A percentile compares a stretch with the other conserved stretches of the same genome.
phyloP scores from a whole-genome alignment of 2,797 vertebrate genomes.

The Acanthiza pusilla region DNA sequence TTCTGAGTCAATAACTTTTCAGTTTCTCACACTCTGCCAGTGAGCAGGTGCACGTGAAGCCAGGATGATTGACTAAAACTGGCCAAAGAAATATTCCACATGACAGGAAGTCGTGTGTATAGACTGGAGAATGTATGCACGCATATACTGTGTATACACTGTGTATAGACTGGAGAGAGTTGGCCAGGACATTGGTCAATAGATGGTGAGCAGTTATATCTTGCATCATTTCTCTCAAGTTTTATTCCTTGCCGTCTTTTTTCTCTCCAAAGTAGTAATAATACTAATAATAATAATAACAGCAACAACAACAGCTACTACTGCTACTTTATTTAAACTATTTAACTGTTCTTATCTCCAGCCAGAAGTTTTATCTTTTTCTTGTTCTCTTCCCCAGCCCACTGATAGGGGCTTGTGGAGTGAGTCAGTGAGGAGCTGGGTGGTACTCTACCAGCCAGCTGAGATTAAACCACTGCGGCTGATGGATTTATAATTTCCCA shows the following conservation, averaged over 20 bases:
- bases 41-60: background rate
- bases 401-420: accelerated
- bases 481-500: background rate
- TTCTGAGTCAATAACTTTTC: background rate
- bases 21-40: background rate
- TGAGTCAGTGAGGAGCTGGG: background rate
- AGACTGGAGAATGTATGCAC: background rate
- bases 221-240: background rate
- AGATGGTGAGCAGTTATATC: background rate
- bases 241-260: background rate
- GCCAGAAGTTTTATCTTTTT: background rate
- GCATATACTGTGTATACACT: no score
- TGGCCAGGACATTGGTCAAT: background rate
- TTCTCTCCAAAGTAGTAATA: background rate
- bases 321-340: background rate
- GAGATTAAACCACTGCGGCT: background rate
- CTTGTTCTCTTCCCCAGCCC: background rate
- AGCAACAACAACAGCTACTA: background rate
- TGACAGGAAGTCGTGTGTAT: background rate
- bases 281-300: background rate
- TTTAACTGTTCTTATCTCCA: background rate
- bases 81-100: background rate
- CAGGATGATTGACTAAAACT: accelerated
- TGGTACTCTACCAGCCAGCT: background rate
- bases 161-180: background rate